Conservation (phyloP, 2,888 invertebrate genomes). For the Cryptocheilus praepositus region DNA sequence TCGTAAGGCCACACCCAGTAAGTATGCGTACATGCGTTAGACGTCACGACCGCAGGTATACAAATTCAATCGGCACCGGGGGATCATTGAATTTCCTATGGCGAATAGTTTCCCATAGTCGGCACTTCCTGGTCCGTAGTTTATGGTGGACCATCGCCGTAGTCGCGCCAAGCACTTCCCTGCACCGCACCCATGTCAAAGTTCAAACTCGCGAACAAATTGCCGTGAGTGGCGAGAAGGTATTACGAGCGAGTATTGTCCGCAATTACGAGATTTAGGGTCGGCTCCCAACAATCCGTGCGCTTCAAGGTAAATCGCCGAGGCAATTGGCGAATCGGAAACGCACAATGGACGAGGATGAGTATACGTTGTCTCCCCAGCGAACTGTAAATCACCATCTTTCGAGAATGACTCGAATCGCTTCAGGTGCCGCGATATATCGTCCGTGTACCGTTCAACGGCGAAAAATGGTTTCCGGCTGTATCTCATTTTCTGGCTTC, state of each 20-base stretch:
- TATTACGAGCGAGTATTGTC: conserved; percentile 58
- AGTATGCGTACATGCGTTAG: conserved; percentile 2
- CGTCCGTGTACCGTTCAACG: too few species aligned
- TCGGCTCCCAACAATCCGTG: conserved; percentile 47
- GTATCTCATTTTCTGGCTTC: too few species aligned
- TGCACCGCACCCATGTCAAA: conserved; percentile 61
- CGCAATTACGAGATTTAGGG: conserved; percentile 60
- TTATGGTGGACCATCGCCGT: conserved; percentile 48
- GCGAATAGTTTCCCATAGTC: conserved; percentile 54
- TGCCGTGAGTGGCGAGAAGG: conserved; percentile 52
- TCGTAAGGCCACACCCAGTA: not conserved
- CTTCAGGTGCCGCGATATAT: too few species aligned
- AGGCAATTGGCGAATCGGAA: conserved; percentile 26
- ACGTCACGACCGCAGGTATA: conserved; percentile 29
- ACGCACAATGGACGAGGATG: conserved; percentile 15
- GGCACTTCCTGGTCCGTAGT: conserved; percentile 56
- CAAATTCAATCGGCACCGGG: conserved; percentile 47
- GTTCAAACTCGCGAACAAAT: conserved; percentile 64
- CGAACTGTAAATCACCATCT: conserved; percentile 10
- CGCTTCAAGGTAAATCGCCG: conserved; percentile 23
- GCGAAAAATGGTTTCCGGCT: too few species aligned
- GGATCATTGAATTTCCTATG: conserved; percentile 54
- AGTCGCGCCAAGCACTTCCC: conserved; percentile 16
- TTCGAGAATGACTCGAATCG: too few species aligned
- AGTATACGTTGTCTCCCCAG: conserved; percentile 19